phyloP scores from a whole-genome alignment of 2,888 invertebrate species.

The Rhopalosiphum nymphaeae region DNA sequence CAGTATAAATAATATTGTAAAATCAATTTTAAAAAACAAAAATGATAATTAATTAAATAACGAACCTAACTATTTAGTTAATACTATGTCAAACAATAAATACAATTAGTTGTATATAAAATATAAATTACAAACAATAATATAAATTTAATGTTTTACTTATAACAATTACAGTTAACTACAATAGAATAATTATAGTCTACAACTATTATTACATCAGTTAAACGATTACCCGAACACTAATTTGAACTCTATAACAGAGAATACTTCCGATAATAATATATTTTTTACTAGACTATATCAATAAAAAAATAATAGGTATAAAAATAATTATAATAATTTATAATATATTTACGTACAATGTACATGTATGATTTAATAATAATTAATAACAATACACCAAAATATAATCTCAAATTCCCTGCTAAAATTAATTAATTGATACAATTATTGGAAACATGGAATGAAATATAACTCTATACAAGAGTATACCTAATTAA shows the following conservation, averaged over 20 bases:
- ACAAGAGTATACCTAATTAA: not conserved
- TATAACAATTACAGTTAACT: not conserved
- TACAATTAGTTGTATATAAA: not conserved
- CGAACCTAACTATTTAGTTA: not conserved
- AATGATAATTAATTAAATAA: not conserved
- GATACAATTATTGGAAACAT: not conserved
- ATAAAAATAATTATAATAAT: not conserved
- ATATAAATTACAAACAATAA: not conserved
- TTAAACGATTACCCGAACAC: not conserved
- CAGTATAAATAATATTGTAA: not conserved
- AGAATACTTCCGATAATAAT: not conserved
- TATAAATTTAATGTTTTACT: not conserved
- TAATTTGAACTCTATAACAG: not conserved
- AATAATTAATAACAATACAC: not conserved
- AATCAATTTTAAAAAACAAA: not conserved
- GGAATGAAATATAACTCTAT: not conserved
- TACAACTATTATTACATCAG: not conserved
- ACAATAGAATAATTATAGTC: no score
- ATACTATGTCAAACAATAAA: not conserved
- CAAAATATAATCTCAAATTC: not conserved
- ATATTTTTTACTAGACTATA: not conserved
- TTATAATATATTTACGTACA: not conserved
- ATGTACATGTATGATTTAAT: not conserved
- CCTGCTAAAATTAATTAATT: not conserved
- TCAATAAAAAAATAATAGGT: not conserved